Percentiles rank a stretch among this genome's conserved stretches.
Conservation (phyloP, 2,888 invertebrate species). For the Acanthopleura granulata region DNA sequence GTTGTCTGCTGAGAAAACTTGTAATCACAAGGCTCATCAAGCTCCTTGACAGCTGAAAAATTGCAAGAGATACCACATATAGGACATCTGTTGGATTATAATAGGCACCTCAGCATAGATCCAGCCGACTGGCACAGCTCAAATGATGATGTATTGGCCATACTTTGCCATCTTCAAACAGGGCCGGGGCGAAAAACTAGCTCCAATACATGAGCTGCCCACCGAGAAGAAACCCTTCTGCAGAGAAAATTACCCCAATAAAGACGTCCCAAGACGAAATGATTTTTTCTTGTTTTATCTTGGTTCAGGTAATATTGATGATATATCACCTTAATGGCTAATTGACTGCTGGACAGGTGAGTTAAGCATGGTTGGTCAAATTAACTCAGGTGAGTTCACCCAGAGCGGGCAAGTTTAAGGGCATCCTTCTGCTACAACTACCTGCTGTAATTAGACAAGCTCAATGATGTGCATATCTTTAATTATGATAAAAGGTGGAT, state of each 20-base stretch:
- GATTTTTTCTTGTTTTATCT: conserved; percentile 11
- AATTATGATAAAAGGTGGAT: too few species aligned
- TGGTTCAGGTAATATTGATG: conserved; percentile 13
- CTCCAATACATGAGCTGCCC: neutral
- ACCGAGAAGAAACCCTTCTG: neutral
- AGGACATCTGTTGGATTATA: conserved; percentile 11
- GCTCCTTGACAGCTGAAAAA: conserved; percentile 11
- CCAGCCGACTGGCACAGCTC: neutral
- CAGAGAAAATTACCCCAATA: conserved; percentile 4
- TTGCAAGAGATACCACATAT: conserved; percentile 1
- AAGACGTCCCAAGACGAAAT: neutral
- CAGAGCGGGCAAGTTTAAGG: too few species aligned
- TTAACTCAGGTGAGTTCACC: too few species aligned
- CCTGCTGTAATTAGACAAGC: too few species aligned
- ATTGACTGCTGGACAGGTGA: neutral
- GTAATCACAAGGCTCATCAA: conserved; percentile 6
- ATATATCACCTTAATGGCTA: conserved; percentile 7
- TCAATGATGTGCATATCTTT: too few species aligned
- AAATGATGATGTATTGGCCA: conserved; percentile 15
- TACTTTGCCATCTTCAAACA: conserved; percentile 10
- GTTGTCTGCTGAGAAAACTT: conserved; percentile 10
- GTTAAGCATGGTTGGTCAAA: too few species aligned
- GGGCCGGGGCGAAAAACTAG: neutral
- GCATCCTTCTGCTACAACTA: too few species aligned
- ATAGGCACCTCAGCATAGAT: neutral